Evolutionary conservation across 2,113 vertebrate genomes (phyloP).

Genomic region (Burhinus oedicnemus): DNA sequence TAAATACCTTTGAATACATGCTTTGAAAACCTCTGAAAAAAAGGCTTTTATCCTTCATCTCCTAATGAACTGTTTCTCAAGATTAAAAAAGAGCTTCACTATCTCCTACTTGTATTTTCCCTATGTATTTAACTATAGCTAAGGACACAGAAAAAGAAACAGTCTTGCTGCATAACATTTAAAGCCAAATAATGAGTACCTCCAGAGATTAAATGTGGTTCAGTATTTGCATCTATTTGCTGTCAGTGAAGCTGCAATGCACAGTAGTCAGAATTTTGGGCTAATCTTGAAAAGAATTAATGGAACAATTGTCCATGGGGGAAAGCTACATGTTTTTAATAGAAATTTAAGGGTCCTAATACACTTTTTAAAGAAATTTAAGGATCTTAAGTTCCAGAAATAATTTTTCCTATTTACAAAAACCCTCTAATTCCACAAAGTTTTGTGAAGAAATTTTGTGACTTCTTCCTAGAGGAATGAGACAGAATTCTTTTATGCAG

Average conservation of each 20-base stretch:
- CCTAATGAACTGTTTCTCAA: not conserved
- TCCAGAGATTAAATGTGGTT: not conserved
- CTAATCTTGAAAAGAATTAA: not conserved
- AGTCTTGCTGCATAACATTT: not conserved
- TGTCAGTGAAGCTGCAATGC: not conserved
- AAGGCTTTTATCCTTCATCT: not conserved
- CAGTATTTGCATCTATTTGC: not conserved
- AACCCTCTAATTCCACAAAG: not conserved
- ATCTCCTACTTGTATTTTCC: not conserved
- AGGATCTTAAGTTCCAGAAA: not conserved
- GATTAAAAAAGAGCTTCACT: not conserved
- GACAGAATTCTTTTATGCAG: not conserved
- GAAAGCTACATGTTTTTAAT: not conserved
- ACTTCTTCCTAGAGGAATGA: not conserved
- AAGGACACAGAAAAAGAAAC: not conserved
- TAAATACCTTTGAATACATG: not conserved
- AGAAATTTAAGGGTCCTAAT: not conserved
- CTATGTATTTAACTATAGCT: not conserved
- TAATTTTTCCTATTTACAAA: not conserved
- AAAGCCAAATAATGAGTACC: not conserved
- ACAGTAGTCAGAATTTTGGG: not conserved
- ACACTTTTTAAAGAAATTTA: not conserved
- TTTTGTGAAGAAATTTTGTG: not conserved
- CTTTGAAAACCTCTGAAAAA: not conserved
- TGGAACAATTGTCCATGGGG: not conserved